Base-by-base conservation (phyloP, 2,113 vertebrate genomes). In the Toxotes jaculatrix region DNA sequence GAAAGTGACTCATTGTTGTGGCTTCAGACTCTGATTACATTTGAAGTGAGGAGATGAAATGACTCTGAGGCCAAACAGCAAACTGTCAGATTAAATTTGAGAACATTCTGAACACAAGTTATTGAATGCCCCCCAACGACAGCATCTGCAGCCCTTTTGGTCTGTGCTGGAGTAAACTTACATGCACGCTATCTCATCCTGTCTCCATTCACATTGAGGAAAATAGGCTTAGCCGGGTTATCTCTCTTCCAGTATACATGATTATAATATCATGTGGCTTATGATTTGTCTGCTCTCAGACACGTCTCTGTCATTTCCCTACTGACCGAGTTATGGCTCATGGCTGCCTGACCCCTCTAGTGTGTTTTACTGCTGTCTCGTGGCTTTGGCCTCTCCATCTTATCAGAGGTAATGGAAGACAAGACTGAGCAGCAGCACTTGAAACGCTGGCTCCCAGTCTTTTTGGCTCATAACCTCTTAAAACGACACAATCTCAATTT, bases 61-160 rank as follows among this genome's bases (percentile, higher is more conserved):
- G 87, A 87, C 80, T 82, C 43, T 40, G 78, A 87, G 91, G 80
- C 89, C 84, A 80, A 87, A 87, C 62, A 61, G 62, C 56, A 66
- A 51, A 84, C 73, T 87, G 87, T 89, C 88, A 82, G 57, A 61
- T 88, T 81, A 34, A 55, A 86, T 87, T 64, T 87, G 66, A 53
- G 59, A 79, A 65, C 65, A 57, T 77, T 79, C 71, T 59, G 38
- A 42, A 42, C 16, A 57, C 19, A 57, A 60, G 27, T 74, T 66
- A 77, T 73, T 19, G 14, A 80, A 87, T 14, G 56, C 71, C 68
- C 87, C 61, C 51, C 7, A 56, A 86, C 27, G 0, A 65, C 59
- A 82, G 71, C 61, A 69, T 55, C 42, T 69, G 38, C 56, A 63
- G 34, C 31, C 1, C 27, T 64, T 66, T 79, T 65, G 43, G 27